Evolutionary conservation across 2,113 vertebrate genomes (phyloP), one percentile per base, ranked within the genome.

Genomic region (Misgurnus mizolepis): DNA sequence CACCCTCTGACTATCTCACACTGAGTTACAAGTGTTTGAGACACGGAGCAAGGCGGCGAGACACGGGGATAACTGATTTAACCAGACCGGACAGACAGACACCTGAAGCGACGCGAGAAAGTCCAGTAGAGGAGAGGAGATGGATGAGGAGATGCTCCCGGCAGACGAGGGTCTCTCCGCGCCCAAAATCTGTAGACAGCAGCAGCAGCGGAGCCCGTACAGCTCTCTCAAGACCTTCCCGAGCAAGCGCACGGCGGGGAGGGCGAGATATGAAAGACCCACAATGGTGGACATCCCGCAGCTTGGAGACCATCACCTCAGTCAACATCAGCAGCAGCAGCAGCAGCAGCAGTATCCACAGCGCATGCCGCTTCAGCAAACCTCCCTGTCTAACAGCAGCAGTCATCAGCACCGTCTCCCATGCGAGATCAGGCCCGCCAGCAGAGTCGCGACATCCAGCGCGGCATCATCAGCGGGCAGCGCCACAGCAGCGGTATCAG

Each of bases 161-260:
- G 95, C 95, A 43, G 96, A 97, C 85, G 95, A 96, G 86, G 95
- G 94, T 89, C 93, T 95, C 85, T 94, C 94, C 87, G 92, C 89
- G 85, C 92, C 94, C 76, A 96, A 95, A 90, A 94, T 96, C 91
- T 95, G 93, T 94, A 92, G 94, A 82, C 95, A 95, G 87, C 94
- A 95, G 83, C 94, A 95, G 87, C 94, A 95, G 83, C 94, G 95
- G 83, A 90, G 93, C 88, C 95, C 95, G 55, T 95, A 93, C 93
- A 94, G 94, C 93, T 91, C 90, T 85, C 94, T 96, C 84, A 97
- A 96, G 87, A 91, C 94, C 90, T 95, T 96, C 90, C 93, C 94
- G 67, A 90, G 92, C 90, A 95, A 93, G 88, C 92, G 95, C 76
- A 90, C 92, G 50, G 91, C 92, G 82, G 91, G 88, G 88, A 95